Evolutionary conservation across 1,140 invertebrate species (phyloP).

Genomic region (Cheumatopsyche charites): DNA sequence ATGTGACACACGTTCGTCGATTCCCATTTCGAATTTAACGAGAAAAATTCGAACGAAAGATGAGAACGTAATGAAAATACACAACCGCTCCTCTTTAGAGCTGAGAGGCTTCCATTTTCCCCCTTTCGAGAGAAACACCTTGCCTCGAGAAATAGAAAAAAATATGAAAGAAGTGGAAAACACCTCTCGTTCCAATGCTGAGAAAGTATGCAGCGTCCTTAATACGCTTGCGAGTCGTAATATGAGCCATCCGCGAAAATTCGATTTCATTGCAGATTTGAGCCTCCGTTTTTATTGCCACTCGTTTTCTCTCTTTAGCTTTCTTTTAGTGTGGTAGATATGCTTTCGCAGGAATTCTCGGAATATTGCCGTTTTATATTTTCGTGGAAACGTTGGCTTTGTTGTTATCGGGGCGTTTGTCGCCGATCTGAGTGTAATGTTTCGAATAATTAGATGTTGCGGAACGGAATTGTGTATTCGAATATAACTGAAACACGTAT

Average conservation of each 20-base stretch:
- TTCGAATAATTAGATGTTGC: too few relatives aligned
- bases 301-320: slow-evolving; percentile 4
- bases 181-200: too few relatives aligned
- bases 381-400: background rate
- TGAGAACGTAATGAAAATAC: slow-evolving; percentile 38
- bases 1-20: slow-evolving; percentile 34
- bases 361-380: background rate
- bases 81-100: slow-evolving; percentile 15
- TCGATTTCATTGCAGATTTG: slow-evolving; percentile 39
- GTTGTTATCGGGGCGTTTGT: background rate
- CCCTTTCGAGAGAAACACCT: background rate
- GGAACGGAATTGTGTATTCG: background rate
- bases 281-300: slow-evolving; percentile 33
- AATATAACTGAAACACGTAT: background rate
- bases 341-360: background rate
- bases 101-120: slow-evolving; percentile 6
- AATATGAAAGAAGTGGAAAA: too few relatives aligned
- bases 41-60: slow-evolving; percentile 35
- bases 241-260: slow-evolving; percentile 33
- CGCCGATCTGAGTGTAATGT: too few relatives aligned
- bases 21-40: slow-evolving; percentile 36
- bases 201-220: too few relatives aligned
- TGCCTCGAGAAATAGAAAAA: background rate
- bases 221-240: background rate
- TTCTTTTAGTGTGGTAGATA: background rate